A percentile compares a stretch with the other conserved stretches of the same genome.
These are phyloP conservation scores for Agrochola macilenta DNA, from an alignment of 2,888 invertebrate genomes.

Conservation along the genomic window DNA sequence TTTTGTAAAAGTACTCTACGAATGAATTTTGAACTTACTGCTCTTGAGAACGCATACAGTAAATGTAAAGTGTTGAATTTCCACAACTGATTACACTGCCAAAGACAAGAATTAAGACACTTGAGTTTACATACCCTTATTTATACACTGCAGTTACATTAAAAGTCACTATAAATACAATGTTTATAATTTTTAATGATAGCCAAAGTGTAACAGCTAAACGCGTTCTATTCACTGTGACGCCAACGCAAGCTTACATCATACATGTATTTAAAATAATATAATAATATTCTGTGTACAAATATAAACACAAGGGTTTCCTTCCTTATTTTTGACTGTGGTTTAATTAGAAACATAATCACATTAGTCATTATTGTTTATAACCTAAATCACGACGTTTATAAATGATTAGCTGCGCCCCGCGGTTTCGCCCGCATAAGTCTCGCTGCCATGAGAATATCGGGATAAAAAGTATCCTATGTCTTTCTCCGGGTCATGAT, in stretches of 20 bases:
- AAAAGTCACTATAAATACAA: not conserved
- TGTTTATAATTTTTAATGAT: not conserved
- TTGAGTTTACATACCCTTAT: not conserved
- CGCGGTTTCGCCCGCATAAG: too few species aligned
- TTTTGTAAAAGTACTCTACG: not conserved
- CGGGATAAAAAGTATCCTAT: too few species aligned
- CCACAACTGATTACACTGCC: not conserved
- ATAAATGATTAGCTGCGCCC: not conserved
- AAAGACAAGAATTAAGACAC: not conserved
- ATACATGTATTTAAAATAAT: not conserved
- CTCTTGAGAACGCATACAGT: not conserved
- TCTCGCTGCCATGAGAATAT: too few species aligned
- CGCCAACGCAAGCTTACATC: not conserved
- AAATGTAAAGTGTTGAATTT: not conserved
- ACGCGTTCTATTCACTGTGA: not conserved
- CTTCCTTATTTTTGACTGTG: constrained; percentile 43
- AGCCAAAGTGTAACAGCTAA: not conserved
- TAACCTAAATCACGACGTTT: not conserved
- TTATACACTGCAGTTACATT: not conserved
- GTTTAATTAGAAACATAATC: not conserved
- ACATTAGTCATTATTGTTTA: not conserved
- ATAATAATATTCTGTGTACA: constrained; percentile 1
- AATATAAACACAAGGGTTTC: constrained; percentile 24
- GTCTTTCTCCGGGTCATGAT: too few species aligned
- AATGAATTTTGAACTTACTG: not conserved